A percentile compares a stretch with the other conserved stretches of the same genome.
Conservation (phyloP, 2,797 vertebrate genomes). For the Lacerta bilineata region DNA sequence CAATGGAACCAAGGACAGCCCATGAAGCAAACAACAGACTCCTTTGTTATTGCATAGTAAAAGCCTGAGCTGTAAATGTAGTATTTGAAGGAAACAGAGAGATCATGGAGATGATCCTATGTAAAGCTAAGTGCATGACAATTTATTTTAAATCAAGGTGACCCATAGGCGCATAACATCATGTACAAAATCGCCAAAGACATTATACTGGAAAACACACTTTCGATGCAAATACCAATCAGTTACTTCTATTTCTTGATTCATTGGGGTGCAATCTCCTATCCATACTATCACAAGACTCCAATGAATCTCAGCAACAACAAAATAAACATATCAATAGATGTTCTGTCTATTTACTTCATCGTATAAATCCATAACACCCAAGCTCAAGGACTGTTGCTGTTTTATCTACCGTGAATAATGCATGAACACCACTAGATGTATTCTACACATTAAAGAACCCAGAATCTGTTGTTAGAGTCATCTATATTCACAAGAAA, state of each 20-base stretch:
- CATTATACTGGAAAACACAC: slow-evolving; percentile 8
- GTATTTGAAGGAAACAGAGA: slow-evolving; percentile 26
- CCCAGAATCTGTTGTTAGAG: slow-evolving; percentile 28
- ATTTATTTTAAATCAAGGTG: slow-evolving; percentile 16
- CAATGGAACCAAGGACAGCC: background rate
- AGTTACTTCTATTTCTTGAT: slow-evolving; percentile 43
- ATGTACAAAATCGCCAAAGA: background rate
- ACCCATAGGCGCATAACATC: background rate
- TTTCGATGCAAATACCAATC: slow-evolving; percentile 27
- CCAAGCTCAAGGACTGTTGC: slow-evolving; percentile 49
- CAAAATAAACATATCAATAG: slow-evolving; percentile 55
- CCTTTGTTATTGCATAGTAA: slow-evolving; percentile 1
- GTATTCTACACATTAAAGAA: slow-evolving; percentile 27
- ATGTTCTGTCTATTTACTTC: slow-evolving; percentile 47
- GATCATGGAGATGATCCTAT: background rate
- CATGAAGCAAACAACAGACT: background rate
- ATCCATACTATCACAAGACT: background rate
- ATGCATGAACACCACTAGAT: slow-evolving; percentile 52
- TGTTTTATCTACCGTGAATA: slow-evolving; percentile 60
- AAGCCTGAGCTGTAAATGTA: background rate
- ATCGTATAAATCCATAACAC: slow-evolving; percentile 50
- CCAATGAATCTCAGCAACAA: slow-evolving; percentile 29
- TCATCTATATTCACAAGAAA: slow-evolving; percentile 55
- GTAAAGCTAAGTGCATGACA: background rate
- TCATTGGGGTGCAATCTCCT: slow-evolving; percentile 15